A percentile compares a stretch with the other conserved stretches of the same genome.
These are phyloP conservation scores for Umimayanthus chanpuru DNA, from an alignment of 92 coral and sea anemone species.

Conservation along the genomic window DNA sequence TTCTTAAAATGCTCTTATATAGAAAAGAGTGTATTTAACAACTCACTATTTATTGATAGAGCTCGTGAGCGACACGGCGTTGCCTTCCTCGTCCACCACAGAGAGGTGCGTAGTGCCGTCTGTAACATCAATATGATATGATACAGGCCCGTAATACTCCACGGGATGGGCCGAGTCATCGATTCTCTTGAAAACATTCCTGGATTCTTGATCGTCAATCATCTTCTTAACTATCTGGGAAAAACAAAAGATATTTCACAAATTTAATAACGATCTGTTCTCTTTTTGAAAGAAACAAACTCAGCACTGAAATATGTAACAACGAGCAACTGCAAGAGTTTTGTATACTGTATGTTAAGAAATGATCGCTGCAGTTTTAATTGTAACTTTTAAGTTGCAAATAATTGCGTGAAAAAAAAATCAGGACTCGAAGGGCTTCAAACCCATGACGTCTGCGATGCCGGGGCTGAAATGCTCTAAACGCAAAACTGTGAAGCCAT, in stretches of 20 bases:
- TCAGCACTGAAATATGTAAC: too few species aligned
- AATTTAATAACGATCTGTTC: neutral
- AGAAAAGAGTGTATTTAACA: too few species aligned
- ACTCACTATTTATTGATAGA: slow-evolving; percentile 90
- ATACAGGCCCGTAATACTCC: slow-evolving; percentile 72
- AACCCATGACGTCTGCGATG: too few species aligned
- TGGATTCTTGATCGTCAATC: slow-evolving; percentile 62
- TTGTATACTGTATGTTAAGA: too few species aligned
- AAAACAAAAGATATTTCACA: neutral
- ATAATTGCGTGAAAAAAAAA: too few species aligned
- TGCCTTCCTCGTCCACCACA: slow-evolving; percentile 76
- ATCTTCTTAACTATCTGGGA: slow-evolving; percentile 57
- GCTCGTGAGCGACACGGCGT: slow-evolving; percentile 83
- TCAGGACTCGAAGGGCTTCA: too few species aligned
- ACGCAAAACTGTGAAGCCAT: too few species aligned
- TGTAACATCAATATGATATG: slow-evolving; percentile 75
- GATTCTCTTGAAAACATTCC: slow-evolving; percentile 48
- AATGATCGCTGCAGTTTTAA: too few species aligned
- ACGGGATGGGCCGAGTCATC: slow-evolving; percentile 57
- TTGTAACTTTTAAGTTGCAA: too few species aligned
- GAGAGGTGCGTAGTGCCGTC: slow-evolving; percentile 89
- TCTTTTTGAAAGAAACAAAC: neutral
- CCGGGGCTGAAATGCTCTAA: too few species aligned
- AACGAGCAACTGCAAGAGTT: too few species aligned
- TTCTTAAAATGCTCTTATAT: too few species aligned